phyloP scores from a whole-genome alignment of 2,888 invertebrate genomes.

The Rosalia funebris region DNA sequence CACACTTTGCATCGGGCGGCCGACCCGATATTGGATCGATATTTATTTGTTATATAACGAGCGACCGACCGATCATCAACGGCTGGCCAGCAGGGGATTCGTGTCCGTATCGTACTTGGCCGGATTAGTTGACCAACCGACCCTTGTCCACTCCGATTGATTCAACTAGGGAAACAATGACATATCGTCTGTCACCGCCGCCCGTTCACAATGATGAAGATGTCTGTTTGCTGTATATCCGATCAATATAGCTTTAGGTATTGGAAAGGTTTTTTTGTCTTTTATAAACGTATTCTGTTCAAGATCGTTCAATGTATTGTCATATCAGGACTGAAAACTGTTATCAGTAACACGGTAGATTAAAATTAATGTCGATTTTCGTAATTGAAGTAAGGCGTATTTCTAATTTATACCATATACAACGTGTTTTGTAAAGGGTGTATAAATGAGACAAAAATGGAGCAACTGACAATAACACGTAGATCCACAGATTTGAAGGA shows the following conservation, averaged over 20 bases:
- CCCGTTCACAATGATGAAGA: conserved; percentile 27
- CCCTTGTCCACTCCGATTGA: conserved; percentile 28
- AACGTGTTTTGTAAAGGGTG: no score
- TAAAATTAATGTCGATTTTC: no score
- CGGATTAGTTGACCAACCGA: conserved; percentile 32
- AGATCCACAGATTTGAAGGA: no score
- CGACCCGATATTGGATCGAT: conserved; percentile 19
- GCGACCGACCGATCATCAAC: conserved; percentile 32
- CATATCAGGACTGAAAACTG: no score
- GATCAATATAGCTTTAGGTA: conserved; percentile 23
- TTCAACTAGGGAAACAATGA: conserved; percentile 31
- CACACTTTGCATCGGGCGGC: background rate
- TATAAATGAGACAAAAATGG: no score
- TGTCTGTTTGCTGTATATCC: conserved; percentile 26
- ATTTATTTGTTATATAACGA: conserved; percentile 29
- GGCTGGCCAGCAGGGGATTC: conserved; percentile 13
- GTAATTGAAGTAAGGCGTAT: no score
- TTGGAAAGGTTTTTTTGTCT: no score
- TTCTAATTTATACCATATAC: no score
- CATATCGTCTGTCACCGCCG: conserved; percentile 32
- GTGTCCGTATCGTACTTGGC: conserved; percentile 23
- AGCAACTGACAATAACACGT: no score
- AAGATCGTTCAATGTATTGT: no score
- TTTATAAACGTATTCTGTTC: no score
- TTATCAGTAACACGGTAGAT: no score